Conservation (phyloP, 2,888 invertebrate species). For the Caenorhabditis sp. region DNA sequence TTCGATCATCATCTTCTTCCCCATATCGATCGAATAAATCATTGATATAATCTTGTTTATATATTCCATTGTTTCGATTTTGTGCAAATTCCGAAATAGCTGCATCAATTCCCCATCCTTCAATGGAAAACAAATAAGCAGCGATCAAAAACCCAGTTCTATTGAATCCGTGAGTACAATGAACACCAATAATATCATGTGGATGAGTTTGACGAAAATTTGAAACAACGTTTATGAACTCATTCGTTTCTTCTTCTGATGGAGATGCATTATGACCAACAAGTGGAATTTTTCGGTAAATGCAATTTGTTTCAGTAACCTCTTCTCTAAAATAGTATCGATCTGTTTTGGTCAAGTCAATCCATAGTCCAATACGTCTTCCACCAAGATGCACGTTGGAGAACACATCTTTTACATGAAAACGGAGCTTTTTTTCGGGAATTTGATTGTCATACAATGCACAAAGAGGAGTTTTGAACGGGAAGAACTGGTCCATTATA, state of each 20-base stretch:
- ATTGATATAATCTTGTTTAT: constrained; percentile 91
- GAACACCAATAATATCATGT: constrained; percentile 77
- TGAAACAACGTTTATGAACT: constrained; percentile 89
- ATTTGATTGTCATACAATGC: constrained; percentile 84
- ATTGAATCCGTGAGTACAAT: constrained; percentile 98
- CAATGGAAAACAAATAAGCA: constrained; percentile 85
- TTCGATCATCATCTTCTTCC: constrained; percentile 77
- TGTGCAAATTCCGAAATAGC: constrained; percentile 82
- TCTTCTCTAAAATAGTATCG: constrained; percentile 88
- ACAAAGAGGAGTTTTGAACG: constrained; percentile 92
- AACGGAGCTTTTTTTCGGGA: constrained; percentile 81
- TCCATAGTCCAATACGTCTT: constrained; percentile 88
- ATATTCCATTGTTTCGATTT: constrained; percentile 89
- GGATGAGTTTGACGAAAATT: constrained; percentile 72
- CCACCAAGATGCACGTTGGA: constrained; percentile 31
- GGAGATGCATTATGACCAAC: constrained; percentile 87
- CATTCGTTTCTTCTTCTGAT: constrained; percentile 81
- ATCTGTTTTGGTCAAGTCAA: constrained; percentile 93
- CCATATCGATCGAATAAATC: constrained; percentile 86
- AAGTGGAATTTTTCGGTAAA: constrained; percentile 79
- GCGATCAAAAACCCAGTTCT: constrained; percentile 93
- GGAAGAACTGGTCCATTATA: constrained; percentile 83
- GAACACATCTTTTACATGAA: constrained; percentile 88
- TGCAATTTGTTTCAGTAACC: constrained; percentile 71
- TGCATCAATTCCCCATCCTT: constrained; percentile 77